A percentile compares a stretch with the other conserved stretches of the same genome.
Conservation (phyloP, 2,797 vertebrate genomes). For the Pogoniulus pusillus region DNA sequence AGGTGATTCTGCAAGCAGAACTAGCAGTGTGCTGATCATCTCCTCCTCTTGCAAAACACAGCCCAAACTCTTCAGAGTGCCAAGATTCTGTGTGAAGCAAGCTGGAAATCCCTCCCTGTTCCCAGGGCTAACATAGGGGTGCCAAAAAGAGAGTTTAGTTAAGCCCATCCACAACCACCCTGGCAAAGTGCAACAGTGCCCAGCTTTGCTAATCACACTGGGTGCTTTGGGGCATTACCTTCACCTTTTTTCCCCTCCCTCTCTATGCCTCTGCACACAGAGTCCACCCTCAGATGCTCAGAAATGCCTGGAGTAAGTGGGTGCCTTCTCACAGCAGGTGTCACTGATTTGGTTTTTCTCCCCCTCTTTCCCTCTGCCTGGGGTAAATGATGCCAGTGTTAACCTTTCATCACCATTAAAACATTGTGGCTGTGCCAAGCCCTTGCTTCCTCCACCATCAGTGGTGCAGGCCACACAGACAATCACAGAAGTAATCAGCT, state of each 20-base stretch:
- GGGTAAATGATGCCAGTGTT: background rate
- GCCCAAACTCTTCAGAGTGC: background rate
- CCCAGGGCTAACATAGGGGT: background rate
- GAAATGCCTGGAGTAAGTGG: background rate
- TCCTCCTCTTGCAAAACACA: background rate
- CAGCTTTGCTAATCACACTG: background rate
- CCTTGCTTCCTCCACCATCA: background rate
- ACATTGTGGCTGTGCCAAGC: background rate
- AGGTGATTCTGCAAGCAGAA: background rate
- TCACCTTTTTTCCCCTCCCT: background rate
- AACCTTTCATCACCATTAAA: conserved; percentile 13
- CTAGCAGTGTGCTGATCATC: background rate
- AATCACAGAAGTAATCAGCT: background rate
- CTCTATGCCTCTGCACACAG: background rate
- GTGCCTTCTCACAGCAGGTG: accelerated
- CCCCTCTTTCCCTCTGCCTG: background rate
- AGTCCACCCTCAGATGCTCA: background rate
- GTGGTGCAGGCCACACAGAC: background rate
- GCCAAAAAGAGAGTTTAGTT: background rate
- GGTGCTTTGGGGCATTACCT: background rate
- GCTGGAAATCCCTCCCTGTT: background rate
- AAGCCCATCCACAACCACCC: background rate
- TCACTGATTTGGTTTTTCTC: background rate
- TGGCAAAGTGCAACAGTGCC: background rate
- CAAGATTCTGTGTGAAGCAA: background rate